phyloP scores from a whole-genome alignment of 2,888 invertebrate genomes.

The Microctonus hyperodae region DNA sequence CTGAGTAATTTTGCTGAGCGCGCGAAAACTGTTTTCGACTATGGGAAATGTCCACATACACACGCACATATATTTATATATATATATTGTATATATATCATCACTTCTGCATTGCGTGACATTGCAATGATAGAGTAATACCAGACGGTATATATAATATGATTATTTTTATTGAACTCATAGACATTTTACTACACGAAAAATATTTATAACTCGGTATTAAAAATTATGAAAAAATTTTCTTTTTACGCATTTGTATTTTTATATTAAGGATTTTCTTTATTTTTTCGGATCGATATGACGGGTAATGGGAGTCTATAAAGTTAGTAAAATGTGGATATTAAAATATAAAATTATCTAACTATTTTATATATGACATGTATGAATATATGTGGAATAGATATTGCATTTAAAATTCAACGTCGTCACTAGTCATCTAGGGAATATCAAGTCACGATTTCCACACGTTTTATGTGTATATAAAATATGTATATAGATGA shows the following conservation, averaged over 20 bases:
- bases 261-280: too few relatives aligned
- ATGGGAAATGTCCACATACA: neutral
- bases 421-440: neutral
- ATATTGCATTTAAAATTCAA: constrained; percentile 5
- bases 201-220: too few relatives aligned
- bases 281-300: too few relatives aligned
- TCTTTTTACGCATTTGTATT: too few relatives aligned
- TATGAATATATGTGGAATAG: neutral
- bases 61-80: neutral
- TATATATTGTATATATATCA: neutral
- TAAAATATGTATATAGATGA: neutral
- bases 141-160: neutral
- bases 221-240: too few relatives aligned
- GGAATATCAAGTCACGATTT: constrained; percentile 1
- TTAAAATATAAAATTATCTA: neutral
- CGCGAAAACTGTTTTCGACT: constrained; percentile 18
- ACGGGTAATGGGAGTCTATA: too few relatives aligned
- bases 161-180: neutral
- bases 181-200: too few relatives aligned
- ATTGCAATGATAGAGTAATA: neutral
- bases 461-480: neutral
- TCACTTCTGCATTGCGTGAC: constrained; percentile 7
- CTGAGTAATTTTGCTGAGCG: constrained; percentile 31
- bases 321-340: neutral
- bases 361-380: neutral